Evolutionary conservation across 1,140 invertebrate genomes (phyloP).

Genomic region (Sycophaga agraensis): DNA sequence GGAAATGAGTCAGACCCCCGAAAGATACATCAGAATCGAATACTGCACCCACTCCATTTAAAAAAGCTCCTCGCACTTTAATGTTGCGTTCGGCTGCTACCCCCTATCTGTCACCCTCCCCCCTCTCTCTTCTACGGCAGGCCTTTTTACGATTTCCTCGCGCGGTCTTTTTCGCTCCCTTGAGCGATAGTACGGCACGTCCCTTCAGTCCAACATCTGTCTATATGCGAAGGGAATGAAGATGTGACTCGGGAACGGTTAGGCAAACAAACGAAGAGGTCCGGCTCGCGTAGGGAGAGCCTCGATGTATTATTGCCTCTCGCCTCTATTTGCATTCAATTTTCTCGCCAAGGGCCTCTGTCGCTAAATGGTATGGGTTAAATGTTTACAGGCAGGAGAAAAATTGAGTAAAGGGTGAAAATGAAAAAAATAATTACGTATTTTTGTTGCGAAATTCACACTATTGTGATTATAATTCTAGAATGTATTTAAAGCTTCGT

Average conservation of each 20-base stretch:
- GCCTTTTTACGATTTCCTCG: neutral
- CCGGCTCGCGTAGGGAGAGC: neutral
- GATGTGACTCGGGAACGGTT: constrained; percentile 17
- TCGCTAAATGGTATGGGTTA: no score
- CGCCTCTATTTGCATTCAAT: constrained; percentile 45
- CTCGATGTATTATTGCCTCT: constrained; percentile 13
- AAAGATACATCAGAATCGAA: constrained; percentile 9
- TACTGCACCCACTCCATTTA: neutral
- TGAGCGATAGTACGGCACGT: neutral
- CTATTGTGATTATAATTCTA: no score
- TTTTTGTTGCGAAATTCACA: no score
- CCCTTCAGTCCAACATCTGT: neutral
- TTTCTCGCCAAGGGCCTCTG: constrained; percentile 26
- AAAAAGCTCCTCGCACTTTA: neutral
- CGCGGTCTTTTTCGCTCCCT: neutral
- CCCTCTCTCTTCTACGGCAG: neutral
- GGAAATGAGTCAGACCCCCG: constrained; percentile 21
- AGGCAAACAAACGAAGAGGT: constrained; percentile 11
- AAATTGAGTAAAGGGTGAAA: no score
- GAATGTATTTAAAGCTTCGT: no score
- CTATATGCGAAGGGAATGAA: neutral
- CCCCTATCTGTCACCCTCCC: neutral
- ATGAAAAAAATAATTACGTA: no score
- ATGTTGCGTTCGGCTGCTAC: no score
- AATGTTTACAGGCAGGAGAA: no score